A percentile compares a stretch with the other conserved stretches of the same genome.
phyloP scores from a whole-genome alignment of 2,888 invertebrate genomes.

The Lasioglossum calceatum region DNA sequence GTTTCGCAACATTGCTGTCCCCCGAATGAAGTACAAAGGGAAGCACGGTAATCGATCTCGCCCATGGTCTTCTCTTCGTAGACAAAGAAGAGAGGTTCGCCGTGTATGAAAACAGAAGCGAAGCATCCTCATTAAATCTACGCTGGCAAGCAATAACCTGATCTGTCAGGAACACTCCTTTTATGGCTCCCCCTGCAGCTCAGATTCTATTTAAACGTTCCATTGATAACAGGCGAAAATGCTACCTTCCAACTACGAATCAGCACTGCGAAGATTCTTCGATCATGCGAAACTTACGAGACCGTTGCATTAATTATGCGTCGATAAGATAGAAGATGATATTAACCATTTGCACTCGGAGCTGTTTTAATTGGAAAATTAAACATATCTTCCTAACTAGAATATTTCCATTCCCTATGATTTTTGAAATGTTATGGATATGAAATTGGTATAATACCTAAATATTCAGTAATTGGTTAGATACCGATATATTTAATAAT shows the following conservation, averaged over 20 bases:
- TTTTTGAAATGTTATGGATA: too few relatives aligned
- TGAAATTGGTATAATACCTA: too few relatives aligned
- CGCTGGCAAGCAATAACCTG: conserved; percentile 44
- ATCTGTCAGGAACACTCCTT: conserved; percentile 56
- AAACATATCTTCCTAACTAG: too few relatives aligned
- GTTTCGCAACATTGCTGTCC: neutral
- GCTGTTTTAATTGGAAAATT: too few relatives aligned
- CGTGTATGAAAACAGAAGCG: conserved; percentile 21
- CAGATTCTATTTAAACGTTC: conserved; percentile 35
- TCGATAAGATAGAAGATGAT: too few relatives aligned
- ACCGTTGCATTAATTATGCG: too few relatives aligned
- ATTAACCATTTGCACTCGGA: too few relatives aligned
- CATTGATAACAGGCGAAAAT: conserved; percentile 18
- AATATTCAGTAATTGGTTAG: too few relatives aligned
- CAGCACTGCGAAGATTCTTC: neutral
- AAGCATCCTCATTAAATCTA: conserved; percentile 51
- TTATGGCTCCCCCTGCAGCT: conserved; percentile 21
- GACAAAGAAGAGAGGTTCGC: conserved; percentile 41
- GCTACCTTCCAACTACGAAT: neutral
- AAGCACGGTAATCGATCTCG: conserved; percentile 31
- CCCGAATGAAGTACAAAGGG: conserved; percentile 29
- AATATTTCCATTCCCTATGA: too few relatives aligned
- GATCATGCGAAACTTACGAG: neutral
- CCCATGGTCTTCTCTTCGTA: conserved; percentile 1
- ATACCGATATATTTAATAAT: too few relatives aligned